Base-by-base conservation (phyloP, 2,797 vertebrate species). In the Halcyon badia region DNA sequence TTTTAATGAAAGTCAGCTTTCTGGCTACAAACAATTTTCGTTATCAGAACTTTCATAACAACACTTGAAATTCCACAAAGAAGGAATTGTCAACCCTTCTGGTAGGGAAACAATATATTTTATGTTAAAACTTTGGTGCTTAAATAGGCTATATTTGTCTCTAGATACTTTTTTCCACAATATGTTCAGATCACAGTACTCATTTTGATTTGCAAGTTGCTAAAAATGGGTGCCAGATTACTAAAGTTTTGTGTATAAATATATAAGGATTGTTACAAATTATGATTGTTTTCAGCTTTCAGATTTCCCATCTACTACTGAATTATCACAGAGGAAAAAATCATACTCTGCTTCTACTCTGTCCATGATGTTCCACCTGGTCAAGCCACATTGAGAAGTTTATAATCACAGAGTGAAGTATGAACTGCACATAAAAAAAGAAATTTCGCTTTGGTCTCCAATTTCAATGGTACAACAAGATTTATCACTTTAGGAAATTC, bases 1-100 rank as follows among this genome's bases (percentile, higher is more conserved):
- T 97, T 94, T 94, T 97, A 97, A 96, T 75, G 77, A 90, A 97
- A 96, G 78, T 88, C 81, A 83, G 48, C 64, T 92, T 97, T 97
- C 90, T 97, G 87, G 78, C 60, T 93, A 68, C 62, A 96, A 97
- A 95, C 69, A 93, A 92, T 87, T 93, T 83, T 58, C 65, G 69
- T 86, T 97, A 95, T 91, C 93, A 95, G 88, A 95, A 91, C 41
- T 78, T 89, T 87, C 83, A 83, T 81, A 95, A 94, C 83, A 91
- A 78, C 92, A 82, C 78, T 90, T 85, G 68, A 95, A 87, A 93
- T 72, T 86, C 75, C 83, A 86, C 44, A 68, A 94, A 97, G 66
- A 94, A 70, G n/a, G 51, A 94, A 85, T 61, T 87, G 37, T 71
- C 95, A 76, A 62, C 70, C 82, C 28, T 94, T 75, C 41, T 69